These are phyloP conservation scores for Autographa pulchrina DNA, from an alignment of 2,888 invertebrate genomes.

Conservation along the genomic window DNA sequence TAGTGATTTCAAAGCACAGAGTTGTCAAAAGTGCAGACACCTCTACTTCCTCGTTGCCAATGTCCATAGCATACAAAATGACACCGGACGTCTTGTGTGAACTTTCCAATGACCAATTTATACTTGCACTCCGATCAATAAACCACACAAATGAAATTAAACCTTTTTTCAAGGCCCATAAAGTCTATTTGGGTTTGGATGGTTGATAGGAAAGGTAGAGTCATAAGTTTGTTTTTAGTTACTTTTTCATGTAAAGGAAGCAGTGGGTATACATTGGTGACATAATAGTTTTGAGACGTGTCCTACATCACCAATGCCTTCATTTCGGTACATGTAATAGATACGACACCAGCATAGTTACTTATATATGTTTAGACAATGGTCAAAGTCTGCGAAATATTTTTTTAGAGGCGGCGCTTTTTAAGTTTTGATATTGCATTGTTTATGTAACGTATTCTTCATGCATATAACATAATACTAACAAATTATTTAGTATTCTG, in stretches of 20 bases:
- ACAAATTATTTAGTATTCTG: not conserved
- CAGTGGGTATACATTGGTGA: constrained; percentile 60
- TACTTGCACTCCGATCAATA: constrained; percentile 10
- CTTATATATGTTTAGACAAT: constrained; percentile 48
- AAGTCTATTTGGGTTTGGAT: constrained; percentile 12
- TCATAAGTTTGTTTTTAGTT: constrained; percentile 22
- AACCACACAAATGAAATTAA: constrained; percentile 8
- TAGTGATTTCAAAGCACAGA: constrained; percentile 47
- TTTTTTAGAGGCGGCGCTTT: constrained; percentile 45
- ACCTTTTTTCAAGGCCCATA: not conserved
- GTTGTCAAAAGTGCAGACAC: constrained; percentile 66
- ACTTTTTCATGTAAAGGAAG: constrained; percentile 67
- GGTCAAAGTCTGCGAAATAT: constrained; percentile 41
- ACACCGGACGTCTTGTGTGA: constrained; percentile 65
- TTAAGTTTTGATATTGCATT: constrained; percentile 35
- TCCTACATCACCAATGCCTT: constrained; percentile 51
- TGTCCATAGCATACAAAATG: constrained; percentile 63
- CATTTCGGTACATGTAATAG: constrained; percentile 61
- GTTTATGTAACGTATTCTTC: constrained; percentile 28
- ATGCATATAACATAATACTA: constrained; percentile 19
- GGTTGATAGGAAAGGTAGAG: not conserved
- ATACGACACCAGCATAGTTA: constrained; percentile 49
- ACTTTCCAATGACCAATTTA: constrained; percentile 58
- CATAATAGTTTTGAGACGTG: constrained; percentile 65
- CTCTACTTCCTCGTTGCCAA: constrained; percentile 64